These are phyloP conservation scores for Stichodactyla mertensii DNA, from an alignment of 64 coral and sea anemone genomes.

Conservation along the genomic window DNA sequence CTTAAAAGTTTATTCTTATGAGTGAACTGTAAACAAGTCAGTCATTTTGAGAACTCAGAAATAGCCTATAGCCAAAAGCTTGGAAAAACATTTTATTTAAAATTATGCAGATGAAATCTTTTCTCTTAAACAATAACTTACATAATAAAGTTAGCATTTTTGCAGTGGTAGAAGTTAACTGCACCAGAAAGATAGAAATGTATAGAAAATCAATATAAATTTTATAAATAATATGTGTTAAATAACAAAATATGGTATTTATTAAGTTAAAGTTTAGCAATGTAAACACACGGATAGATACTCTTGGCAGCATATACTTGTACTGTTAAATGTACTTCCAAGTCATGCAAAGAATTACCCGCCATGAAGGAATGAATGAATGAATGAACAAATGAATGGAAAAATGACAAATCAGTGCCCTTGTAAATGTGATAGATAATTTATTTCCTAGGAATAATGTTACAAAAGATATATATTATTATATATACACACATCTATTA, in stretches of 20 bases:
- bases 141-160: too few relatives aligned
- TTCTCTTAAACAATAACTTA: too few relatives aligned
- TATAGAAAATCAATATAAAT: background rate
- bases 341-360: background rate
- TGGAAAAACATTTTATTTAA: too few relatives aligned
- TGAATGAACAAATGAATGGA: background rate
- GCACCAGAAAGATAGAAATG: too few relatives aligned
- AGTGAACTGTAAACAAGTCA: too few relatives aligned
- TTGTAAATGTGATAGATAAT: conserved; percentile 4
- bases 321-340: too few relatives aligned
- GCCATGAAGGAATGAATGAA: background rate
- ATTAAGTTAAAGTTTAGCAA: background rate
- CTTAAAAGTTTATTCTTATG: too few relatives aligned
- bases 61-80: too few relatives aligned
- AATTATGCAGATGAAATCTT: too few relatives aligned
- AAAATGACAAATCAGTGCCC: background rate
- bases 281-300: background rate
- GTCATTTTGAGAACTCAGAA: too few relatives aligned
- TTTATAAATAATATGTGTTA: background rate
- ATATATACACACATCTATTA: background rate
- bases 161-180: too few relatives aligned
- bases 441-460: background rate
- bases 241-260: background rate
- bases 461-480: background rate
- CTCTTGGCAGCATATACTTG: background rate